Conservation (phyloP, 2,888 invertebrate genomes). For the Melinaea menophilus region DNA sequence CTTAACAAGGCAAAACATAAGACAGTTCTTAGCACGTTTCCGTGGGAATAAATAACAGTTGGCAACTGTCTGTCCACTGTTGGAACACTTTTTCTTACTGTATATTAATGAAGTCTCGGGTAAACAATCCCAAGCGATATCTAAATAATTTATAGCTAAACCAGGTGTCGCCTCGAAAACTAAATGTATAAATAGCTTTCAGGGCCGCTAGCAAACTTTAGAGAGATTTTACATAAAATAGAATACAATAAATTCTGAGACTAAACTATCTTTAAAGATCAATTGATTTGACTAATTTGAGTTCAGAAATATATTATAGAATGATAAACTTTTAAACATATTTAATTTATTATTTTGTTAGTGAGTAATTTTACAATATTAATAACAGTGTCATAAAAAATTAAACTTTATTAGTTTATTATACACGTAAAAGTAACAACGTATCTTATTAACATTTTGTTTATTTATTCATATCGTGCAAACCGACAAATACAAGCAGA, state of each 20-base stretch:
- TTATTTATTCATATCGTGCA: slow-evolving; percentile 10
- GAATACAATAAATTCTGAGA: slow-evolving; percentile 44
- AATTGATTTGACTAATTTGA: neutral
- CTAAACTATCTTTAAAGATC: slow-evolving; percentile 4
- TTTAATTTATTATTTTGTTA: neutral
- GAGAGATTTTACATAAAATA: slow-evolving; percentile 39
- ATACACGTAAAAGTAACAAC: neutral
- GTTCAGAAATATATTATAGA: neutral
- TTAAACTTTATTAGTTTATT: too few relatives aligned
- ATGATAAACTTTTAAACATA: neutral
- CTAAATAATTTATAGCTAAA: slow-evolving; percentile 68
- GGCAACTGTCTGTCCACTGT: slow-evolving; percentile 37
- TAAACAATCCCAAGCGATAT: slow-evolving; percentile 64
- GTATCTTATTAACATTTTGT: slow-evolving; percentile 1
- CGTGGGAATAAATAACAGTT: slow-evolving; percentile 45
- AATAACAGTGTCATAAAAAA: too few relatives aligned
- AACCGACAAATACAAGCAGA: slow-evolving; percentile 21
- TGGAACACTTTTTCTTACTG: slow-evolving; percentile 58
- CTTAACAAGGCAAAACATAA: slow-evolving; percentile 28
- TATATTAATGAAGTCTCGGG: slow-evolving; percentile 63
- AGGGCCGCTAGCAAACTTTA: slow-evolving; percentile 37
- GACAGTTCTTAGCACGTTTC: slow-evolving; percentile 36
- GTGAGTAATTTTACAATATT: too few relatives aligned
- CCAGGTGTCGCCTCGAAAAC: slow-evolving; percentile 62
- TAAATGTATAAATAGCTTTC: slow-evolving; percentile 51